Base-by-base conservation (phyloP, 2,797 vertebrate genomes). In the Rhinatrema bivittatum region DNA sequence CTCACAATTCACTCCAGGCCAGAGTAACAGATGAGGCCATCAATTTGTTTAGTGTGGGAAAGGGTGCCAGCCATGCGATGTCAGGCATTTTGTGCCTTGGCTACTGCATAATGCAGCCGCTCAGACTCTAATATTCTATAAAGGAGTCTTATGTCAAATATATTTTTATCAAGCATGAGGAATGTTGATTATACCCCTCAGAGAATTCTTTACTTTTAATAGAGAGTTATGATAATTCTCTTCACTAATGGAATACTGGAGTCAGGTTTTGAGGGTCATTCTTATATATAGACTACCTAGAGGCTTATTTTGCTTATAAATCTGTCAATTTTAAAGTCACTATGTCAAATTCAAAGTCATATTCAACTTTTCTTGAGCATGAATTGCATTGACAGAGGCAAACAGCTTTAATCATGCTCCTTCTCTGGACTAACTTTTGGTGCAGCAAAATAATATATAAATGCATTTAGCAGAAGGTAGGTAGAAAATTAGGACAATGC, bases 381-480 rank as follows among this genome's bases (percentile, higher is more conserved):
- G 12, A 25, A 31, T 25, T n/a, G n/a, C 33, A 16, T 29, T 31
- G 34, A 46, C 13, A 34, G 42, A 36, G 41, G 38, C 32, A 56
- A 39, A 32, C 25, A 56, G 50, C 59, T 25, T n/a, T n/a, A n/a
- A n/a, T n/a, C n/a, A n/a, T n/a, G n/a, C n/a, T n/a, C n/a, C n/a
- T n/a, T n/a, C n/a, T n/a, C n/a, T n/a, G n/a, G n/a, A n/a, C n/a
- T n/a, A n/a, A n/a, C n/a, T n/a, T n/a, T n/a, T n/a, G n/a, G n/a
- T n/a, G n/a, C n/a, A n/a, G n/a, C n/a, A n/a, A n/a, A n/a, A n/a
- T n/a, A n/a, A n/a, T n/a, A n/a, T n/a, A n/a, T n/a, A n/a, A n/a
- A n/a, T n/a, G n/a, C n/a, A n/a, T n/a, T n/a, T n/a, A n/a, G n/a
- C n/a, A n/a, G n/a, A n/a, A n/a, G n/a, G n/a, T n/a, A n/a, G 21